Conservation (phyloP, 2,797 vertebrate genomes). For the Acrossocheilus wenchowensis region DNA sequence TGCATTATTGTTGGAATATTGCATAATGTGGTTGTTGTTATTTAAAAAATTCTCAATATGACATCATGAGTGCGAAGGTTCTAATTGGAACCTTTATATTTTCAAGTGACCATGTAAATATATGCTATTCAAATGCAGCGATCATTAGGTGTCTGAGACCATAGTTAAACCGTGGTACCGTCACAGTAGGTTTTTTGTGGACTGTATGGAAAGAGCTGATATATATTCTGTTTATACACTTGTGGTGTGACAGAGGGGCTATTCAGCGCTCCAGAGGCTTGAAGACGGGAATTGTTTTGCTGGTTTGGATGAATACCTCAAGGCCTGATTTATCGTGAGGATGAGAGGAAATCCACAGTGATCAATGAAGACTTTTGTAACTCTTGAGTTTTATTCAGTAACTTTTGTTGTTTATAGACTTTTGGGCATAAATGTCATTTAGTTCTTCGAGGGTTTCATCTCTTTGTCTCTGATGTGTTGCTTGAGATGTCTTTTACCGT, state of each 20-base stretch:
- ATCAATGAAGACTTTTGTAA: background rate
- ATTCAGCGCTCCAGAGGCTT: slow-evolving; percentile 12
- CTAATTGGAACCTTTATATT: background rate
- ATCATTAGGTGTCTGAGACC: background rate
- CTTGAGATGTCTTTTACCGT: background rate
- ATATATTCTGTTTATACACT: slow-evolving; percentile 19
- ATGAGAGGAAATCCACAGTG: background rate
- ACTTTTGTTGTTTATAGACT: background rate
- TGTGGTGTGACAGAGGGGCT: background rate
- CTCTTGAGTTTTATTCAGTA: background rate
- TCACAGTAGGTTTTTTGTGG: background rate
- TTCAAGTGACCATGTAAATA: background rate
- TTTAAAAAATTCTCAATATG: background rate
- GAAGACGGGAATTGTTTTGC: background rate
- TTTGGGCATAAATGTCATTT: background rate
- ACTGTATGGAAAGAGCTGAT: slow-evolving; percentile 15
- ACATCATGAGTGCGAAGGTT: background rate
- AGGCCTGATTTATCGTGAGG: background rate
- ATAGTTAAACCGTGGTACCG: too few species aligned
- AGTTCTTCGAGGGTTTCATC: background rate
- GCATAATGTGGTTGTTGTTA: background rate
- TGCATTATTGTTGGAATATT: background rate
- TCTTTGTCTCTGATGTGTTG: background rate
- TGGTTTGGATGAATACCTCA: slow-evolving; percentile 1
- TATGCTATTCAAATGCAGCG: background rate